Percentiles rank a stretch among this genome's conserved stretches.
Conservation (phyloP, 2,888 invertebrate species). For the Xestobium rufovillosum region DNA sequence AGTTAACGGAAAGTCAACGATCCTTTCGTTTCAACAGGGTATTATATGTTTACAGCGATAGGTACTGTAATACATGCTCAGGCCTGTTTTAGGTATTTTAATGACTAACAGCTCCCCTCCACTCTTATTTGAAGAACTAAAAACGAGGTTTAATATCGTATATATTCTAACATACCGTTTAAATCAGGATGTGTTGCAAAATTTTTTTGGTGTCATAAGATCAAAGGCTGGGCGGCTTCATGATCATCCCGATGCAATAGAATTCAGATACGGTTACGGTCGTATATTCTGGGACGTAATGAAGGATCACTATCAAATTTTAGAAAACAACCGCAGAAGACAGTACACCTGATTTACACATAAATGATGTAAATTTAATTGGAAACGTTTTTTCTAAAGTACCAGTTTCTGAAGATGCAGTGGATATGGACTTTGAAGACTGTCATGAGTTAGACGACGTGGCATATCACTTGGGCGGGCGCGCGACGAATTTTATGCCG, state of each 20-base stretch:
- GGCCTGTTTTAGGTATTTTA: slow-evolving; percentile 18
- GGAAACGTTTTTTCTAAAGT: too few relatives aligned
- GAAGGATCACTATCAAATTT: slow-evolving; percentile 14
- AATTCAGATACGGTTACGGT: slow-evolving; percentile 24
- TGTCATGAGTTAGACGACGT: too few relatives aligned
- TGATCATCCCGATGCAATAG: slow-evolving; percentile 23
- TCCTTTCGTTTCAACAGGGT: slow-evolving; percentile 27
- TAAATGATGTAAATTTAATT: slow-evolving; percentile 8
- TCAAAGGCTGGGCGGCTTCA: slow-evolving; percentile 19
- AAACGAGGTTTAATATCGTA: slow-evolving; percentile 15
- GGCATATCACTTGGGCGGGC: too few relatives aligned
- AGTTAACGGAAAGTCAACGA: slow-evolving; percentile 15
- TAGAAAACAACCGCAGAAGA: slow-evolving; percentile 16
- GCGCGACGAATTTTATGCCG: too few relatives aligned
- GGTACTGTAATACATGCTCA: neutral
- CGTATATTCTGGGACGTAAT: slow-evolving; percentile 23
- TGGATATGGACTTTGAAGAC: too few relatives aligned
- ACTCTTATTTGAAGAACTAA: slow-evolving; percentile 17
- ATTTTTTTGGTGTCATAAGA: slow-evolving; percentile 22
- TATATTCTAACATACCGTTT: slow-evolving; percentile 24
- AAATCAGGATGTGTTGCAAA: slow-evolving; percentile 25
- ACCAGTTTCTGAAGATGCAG: too few relatives aligned
- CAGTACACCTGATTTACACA: slow-evolving; percentile 15
- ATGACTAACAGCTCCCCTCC: slow-evolving; percentile 17
- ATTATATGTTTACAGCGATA: too few relatives aligned